Percentiles rank a stretch among this genome's conserved stretches.
These are phyloP conservation scores for Aphelenchoides besseyi DNA, from an alignment of 1,140 invertebrate genomes.

Conservation along the genomic window DNA sequence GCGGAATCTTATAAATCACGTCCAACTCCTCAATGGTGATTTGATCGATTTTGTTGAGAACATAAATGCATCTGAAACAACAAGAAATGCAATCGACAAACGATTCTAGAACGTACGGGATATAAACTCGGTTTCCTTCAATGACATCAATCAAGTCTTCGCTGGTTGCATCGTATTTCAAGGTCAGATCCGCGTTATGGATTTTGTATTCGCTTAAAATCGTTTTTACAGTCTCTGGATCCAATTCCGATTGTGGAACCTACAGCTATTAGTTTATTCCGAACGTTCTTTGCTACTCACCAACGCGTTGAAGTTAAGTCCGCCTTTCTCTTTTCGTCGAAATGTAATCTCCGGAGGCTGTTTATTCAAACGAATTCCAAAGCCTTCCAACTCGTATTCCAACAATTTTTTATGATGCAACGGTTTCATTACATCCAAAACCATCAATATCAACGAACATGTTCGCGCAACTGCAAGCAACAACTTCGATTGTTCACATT, in stretches of 20 bases:
- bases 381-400: slow-evolving; percentile 97
- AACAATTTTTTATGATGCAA: slow-evolving; percentile 89
- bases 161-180: slow-evolving; percentile 88
- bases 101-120: slow-evolving; percentile 79
- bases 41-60: slow-evolving; percentile 93
- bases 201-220: slow-evolving; percentile 97
- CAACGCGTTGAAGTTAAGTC: slow-evolving; percentile 82
- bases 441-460: slow-evolving; percentile 95
- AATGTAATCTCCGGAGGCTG: slow-evolving; percentile 94
- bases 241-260: slow-evolving; percentile 87
- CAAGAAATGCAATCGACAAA: neutral
- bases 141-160: slow-evolving; percentile 98
- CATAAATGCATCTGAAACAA: slow-evolving; percentile 84
- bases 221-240: slow-evolving; percentile 87
- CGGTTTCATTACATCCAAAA: slow-evolving; percentile 94
- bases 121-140: slow-evolving; percentile 94
- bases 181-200: slow-evolving; percentile 92
- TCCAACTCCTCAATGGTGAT: slow-evolving; percentile 82
- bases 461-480: slow-evolving; percentile 79
- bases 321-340: slow-evolving; percentile 94
- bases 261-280: slow-evolving; percentile 63
- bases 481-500: slow-evolving; percentile 21
- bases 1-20: slow-evolving; percentile 97
- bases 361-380: slow-evolving; percentile 80
- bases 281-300: slow-evolving; percentile 65